Evolutionary conservation across 2,888 invertebrate species (phyloP), one percentile per base, ranked within the genome.

Genomic region (Spilosoma lubricipeda): DNA sequence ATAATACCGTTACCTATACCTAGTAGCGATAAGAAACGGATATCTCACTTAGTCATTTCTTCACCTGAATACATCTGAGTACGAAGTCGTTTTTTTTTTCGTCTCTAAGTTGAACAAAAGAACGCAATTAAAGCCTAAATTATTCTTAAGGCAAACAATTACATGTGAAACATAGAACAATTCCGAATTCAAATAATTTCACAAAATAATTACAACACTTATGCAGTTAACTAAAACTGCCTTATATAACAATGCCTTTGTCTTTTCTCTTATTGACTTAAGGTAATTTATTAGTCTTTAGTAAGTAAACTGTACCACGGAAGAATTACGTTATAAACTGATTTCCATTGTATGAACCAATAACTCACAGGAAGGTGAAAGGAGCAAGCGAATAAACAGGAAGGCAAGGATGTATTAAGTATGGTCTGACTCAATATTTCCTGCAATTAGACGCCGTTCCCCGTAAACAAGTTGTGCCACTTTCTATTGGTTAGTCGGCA

Each of bases 401-500:
- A 85, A 83, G 77, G 82, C 84, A 84, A 76, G 72, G 70, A 79
- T 77, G 77, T 81, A 80, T 76, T 71, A 71, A 52, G 79, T 77
- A 78, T 78, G 77, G 74, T 71, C 75, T 83, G 81, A 83, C 81
- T 81, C 79, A 83, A 83, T 84, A 80, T 88, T 88, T 89, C 91
- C 91, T 90, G 91, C 85, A 88, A 90, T 89, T 86, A 87, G 79
- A 79, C 67, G 83, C 82, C 83, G 85, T 86, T 90, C 88, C 87
- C 89, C 85, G 85, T 85, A 80, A 85, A 87, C 86, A 85, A 84
- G 88, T 83, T 83, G 81, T 80, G 82, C 89, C 85, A 90, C 91
- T 91, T 92, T 91, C 90, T 89, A 90, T 56, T 84, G 79, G 81
- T 77, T 71, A 80, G 85, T 78, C 84, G 82, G 86, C 85, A 85